These are phyloP conservation scores for Prochilodus magdalenae DNA, from an alignment of 2,113 vertebrate genomes.

Conservation along the genomic window DNA sequence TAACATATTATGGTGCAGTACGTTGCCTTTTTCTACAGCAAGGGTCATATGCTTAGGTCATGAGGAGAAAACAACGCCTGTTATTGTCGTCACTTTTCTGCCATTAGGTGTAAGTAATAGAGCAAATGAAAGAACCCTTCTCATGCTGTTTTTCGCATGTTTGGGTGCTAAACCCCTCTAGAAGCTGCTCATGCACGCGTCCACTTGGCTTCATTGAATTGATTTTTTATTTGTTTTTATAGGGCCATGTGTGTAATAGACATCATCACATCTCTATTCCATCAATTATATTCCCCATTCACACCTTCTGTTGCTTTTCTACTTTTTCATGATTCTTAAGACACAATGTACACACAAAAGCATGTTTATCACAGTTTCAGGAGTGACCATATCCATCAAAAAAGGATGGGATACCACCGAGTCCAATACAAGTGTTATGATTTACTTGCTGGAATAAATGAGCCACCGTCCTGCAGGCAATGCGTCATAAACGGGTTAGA, in stretches of 20 bases:
- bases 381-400: too few species aligned
- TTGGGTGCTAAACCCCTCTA: conserved; percentile 31
- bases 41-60: conserved; percentile 43
- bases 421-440: too few species aligned
- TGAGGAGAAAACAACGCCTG: conserved; percentile 21
- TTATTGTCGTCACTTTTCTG: conserved; percentile 43
- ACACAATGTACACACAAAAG: conserved; percentile 32
- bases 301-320: background rate
- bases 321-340: background rate
- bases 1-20: conserved; percentile 99
- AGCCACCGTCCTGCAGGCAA: too few species aligned
- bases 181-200: conserved; percentile 4
- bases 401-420: too few species aligned
- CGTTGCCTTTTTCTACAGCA: conserved; percentile 40
- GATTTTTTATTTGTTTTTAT: background rate
- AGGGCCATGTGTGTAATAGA: background rate
- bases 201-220: conserved; percentile 19
- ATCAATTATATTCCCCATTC: too few species aligned
- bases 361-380: too few species aligned
- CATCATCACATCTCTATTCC: too few species aligned
- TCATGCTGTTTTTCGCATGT: conserved; percentile 13
- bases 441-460: too few species aligned
- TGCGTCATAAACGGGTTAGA: too few species aligned
- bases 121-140: conserved; percentile 44
- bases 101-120: conserved; percentile 26